Percentiles rank a stretch among this genome's conserved stretches.
phyloP scores from a whole-genome alignment of 2,113 vertebrate species.

The Phaethon lepturus region DNA sequence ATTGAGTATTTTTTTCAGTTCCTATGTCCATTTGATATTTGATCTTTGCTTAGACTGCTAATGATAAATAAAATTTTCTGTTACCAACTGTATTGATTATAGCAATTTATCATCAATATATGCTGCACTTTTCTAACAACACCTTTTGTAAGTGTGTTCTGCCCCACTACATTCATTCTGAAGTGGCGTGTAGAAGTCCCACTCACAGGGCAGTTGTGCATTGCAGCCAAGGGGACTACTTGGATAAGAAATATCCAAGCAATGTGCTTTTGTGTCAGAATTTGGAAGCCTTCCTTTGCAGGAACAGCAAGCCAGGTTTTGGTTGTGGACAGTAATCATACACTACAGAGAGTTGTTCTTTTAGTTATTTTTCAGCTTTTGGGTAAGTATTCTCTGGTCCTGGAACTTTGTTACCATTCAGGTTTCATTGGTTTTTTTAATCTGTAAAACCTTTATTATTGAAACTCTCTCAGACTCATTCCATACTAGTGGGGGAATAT shows the following conservation, averaged over 20 bases:
- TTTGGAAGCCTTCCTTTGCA: not conserved
- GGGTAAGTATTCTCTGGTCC: not conserved
- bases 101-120: not conserved
- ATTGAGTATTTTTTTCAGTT: not conserved
- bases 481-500: not conserved
- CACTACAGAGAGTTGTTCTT: not conserved
- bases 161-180: not conserved
- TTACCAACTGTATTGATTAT: not conserved
- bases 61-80: not conserved
- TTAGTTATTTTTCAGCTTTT: not conserved
- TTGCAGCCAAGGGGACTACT: not conserved
- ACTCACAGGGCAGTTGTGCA: not conserved
- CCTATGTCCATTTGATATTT: not conserved
- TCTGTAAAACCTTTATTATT: not conserved
- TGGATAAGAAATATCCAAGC: not conserved
- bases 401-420: not conserved
- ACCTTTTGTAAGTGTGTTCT: not conserved
- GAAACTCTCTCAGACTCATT: not conserved
- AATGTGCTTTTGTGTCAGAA: not conserved
- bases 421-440: not conserved
- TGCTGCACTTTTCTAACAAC: not conserved
- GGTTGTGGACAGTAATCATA: not conserved
- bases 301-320: not conserved
- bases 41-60: not conserved
- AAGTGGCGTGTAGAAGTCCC: not conserved